phyloP scores from a whole-genome alignment of 1,140 invertebrate genomes.

The Heliconius nattereri region DNA sequence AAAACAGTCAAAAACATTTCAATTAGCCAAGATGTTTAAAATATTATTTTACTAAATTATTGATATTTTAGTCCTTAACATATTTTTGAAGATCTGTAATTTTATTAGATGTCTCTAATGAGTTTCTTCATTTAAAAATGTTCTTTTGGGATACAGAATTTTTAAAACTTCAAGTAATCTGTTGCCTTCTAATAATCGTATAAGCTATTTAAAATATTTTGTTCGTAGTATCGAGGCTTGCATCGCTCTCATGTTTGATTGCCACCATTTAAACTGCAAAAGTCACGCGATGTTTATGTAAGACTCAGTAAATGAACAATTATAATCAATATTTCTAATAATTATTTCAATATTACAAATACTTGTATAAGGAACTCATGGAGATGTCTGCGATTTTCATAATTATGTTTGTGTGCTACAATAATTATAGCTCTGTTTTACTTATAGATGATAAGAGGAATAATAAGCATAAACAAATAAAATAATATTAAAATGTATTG shows the following conservation, averaged over 20 bases:
- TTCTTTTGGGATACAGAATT: too few relatives aligned
- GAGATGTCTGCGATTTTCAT: neutral
- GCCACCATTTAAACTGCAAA: slow-evolving; percentile 1
- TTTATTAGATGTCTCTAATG: too few relatives aligned
- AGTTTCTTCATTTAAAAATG: too few relatives aligned
- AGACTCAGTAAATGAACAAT: slow-evolving; percentile 5
- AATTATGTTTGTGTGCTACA: neutral
- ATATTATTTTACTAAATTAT: too few relatives aligned
- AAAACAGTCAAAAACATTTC: too few relatives aligned
- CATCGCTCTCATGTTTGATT: slow-evolving; percentile 11
- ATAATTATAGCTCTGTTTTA: neutral
- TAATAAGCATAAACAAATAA: neutral
- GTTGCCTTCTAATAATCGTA: too few relatives aligned
- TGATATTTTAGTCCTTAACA: too few relatives aligned
- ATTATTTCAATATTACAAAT: slow-evolving; percentile 13
- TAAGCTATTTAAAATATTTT: neutral
- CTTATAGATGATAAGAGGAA: neutral
- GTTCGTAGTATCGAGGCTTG: neutral
- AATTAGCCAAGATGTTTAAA: too few relatives aligned
- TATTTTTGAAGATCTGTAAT: too few relatives aligned
- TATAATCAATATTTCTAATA: slow-evolving; percentile 7
- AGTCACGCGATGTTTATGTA: slow-evolving; percentile 15
- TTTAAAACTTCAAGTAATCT: too few relatives aligned
- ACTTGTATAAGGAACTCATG: slow-evolving; percentile 8
- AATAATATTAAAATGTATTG: neutral